Conservation (phyloP, 2,113 vertebrate genomes). For the Boulengerochromis microlepis region DNA sequence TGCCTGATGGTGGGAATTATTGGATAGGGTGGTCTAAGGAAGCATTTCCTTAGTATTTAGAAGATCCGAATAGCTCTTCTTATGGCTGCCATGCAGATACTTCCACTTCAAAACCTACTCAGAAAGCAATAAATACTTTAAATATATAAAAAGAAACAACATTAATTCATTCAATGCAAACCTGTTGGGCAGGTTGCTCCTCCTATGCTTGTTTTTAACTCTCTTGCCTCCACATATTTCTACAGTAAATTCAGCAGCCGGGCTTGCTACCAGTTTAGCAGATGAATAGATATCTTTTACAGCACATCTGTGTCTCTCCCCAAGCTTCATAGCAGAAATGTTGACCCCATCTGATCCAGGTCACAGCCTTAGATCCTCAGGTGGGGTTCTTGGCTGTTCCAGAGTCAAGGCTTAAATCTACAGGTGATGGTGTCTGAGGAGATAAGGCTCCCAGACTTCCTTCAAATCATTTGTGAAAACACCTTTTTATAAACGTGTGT, state of each 20-base stretch:
- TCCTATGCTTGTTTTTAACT: not conserved
- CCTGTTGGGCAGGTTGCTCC: not conserved
- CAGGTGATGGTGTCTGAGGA: not conserved
- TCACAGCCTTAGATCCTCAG: not conserved
- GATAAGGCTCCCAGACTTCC: not conserved
- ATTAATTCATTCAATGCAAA: not conserved
- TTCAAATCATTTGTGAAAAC: not conserved
- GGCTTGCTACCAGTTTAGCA: not conserved
- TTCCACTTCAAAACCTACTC: not conserved
- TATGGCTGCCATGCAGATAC: not conserved
- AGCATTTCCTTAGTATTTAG: not conserved
- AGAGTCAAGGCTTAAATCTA: not conserved
- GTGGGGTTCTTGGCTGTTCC: not conserved
- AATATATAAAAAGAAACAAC: not conserved
- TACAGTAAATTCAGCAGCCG: not conserved
- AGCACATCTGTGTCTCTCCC: not conserved
- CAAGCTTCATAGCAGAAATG: not conserved
- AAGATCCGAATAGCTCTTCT: not conserved
- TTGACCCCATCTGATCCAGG: not conserved
- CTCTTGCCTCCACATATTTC: not conserved
- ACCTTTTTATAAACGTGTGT: not conserved
- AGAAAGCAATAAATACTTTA: not conserved
- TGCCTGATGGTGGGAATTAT: not conserved
- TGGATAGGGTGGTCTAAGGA: not conserved
- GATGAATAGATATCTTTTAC: not conserved